Conservation (phyloP, 2,888 invertebrate species). For the Agrypnus murinus region DNA sequence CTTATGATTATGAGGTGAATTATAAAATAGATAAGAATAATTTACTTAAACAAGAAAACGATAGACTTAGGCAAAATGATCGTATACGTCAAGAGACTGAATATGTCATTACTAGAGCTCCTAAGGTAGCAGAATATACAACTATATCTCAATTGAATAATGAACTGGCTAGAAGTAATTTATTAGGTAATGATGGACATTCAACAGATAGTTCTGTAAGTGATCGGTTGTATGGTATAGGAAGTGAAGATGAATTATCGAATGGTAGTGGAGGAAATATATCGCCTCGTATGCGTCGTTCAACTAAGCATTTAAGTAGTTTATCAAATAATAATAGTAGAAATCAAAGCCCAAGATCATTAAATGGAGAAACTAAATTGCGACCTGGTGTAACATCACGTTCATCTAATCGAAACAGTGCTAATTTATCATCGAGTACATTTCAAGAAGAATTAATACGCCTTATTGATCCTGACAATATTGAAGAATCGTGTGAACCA, state of each 20-base stretch:
- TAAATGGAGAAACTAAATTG: constrained; percentile 76
- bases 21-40: constrained; percentile 67
- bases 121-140: constrained; percentile 64
- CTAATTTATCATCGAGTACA: constrained; percentile 76
- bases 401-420: constrained; percentile 76
- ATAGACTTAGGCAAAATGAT: constrained; percentile 69
- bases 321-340: constrained; percentile 72
- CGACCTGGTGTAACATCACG: constrained; percentile 72
- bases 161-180: constrained; percentile 64
- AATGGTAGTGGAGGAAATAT: constrained; percentile 74
- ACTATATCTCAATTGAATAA: constrained; percentile 61
- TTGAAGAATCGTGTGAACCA: constrained; percentile 63
- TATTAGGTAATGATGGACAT: constrained; percentile 71
- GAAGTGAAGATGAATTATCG: constrained; percentile 76
- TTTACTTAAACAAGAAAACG: constrained; percentile 61
- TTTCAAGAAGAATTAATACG: constrained; percentile 89
- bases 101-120: constrained; percentile 68
- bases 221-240: constrained; percentile 67
- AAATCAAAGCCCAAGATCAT: constrained; percentile 77
- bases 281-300: constrained; percentile 72
- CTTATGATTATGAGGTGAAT: constrained; percentile 65
- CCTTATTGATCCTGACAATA: constrained; percentile 87
- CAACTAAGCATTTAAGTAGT: constrained; percentile 69
- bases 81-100: constrained; percentile 71
- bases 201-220: constrained; percentile 74